A percentile compares a stretch with the other conserved stretches of the same genome.
These are phyloP conservation scores for Neodiprion virginianus DNA, from an alignment of 1,140 invertebrate genomes.

Conservation along the genomic window DNA sequence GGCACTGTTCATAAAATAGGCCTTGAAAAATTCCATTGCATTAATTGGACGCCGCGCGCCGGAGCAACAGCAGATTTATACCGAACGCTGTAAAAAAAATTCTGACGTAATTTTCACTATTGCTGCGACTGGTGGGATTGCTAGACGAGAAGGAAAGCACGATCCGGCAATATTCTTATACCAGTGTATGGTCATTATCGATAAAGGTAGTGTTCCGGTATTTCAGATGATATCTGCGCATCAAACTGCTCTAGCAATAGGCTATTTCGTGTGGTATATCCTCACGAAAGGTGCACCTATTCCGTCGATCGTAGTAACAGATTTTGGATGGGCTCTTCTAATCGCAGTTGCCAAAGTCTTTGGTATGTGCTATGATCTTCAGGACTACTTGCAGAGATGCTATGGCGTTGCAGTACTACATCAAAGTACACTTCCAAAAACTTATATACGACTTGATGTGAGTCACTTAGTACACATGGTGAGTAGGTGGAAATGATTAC, in stretches of 20 bases:
- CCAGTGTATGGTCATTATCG: conserved; percentile 24
- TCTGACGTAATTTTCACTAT: conserved; percentile 24
- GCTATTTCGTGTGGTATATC: conserved; percentile 24
- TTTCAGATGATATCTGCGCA: conserved; percentile 31
- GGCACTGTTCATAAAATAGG: conserved; percentile 19
- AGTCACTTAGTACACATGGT: conserved; percentile 25
- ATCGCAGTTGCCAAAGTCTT: conserved; percentile 24
- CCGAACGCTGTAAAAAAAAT: conserved; percentile 20
- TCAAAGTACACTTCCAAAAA: conserved; percentile 12
- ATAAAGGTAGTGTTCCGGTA: conserved; percentile 26
- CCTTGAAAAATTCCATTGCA: conserved; percentile 18
- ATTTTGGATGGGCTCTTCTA: conserved; percentile 24
- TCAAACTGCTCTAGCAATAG: conserved; percentile 24
- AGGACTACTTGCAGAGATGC: conserved; percentile 26
- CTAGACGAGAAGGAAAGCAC: conserved; percentile 9
- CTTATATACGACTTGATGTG: conserved; percentile 23
- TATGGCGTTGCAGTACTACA: conserved; percentile 17
- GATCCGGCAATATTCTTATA: conserved; percentile 26
- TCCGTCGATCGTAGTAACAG: conserved; percentile 25
- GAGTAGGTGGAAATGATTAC: conserved; percentile 22
- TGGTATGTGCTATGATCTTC: conserved; percentile 19
- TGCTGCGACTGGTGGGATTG: conserved; percentile 26
- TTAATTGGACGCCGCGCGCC: conserved; percentile 8
- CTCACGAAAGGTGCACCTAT: conserved; percentile 15
- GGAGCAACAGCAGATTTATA: conserved; percentile 29